These are phyloP conservation scores for Psittacula echo DNA, from an alignment of 2,797 vertebrate species.

Conservation along the genomic window DNA sequence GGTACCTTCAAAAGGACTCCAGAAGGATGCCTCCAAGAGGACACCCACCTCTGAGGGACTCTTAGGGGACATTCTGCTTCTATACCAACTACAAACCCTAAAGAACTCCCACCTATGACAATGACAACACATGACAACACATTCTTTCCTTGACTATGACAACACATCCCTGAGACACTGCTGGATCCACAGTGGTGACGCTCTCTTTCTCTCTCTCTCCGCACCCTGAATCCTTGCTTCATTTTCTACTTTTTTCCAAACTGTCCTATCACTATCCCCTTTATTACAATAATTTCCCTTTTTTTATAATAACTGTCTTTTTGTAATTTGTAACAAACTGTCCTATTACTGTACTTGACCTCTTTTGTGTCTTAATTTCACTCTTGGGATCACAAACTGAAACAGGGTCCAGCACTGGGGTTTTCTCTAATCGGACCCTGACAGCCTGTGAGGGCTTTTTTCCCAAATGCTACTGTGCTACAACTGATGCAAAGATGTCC, in stretches of 20 bases:
- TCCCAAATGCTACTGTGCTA: neutral
- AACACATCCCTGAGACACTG: neutral
- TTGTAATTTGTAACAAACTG: neutral
- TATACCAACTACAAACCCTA: neutral
- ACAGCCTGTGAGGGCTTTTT: neutral
- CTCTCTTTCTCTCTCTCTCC: neutral
- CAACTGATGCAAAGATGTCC: neutral
- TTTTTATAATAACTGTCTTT: neutral
- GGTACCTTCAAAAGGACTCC: neutral
- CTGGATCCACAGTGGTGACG: neutral
- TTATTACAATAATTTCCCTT: neutral
- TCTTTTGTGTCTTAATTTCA: neutral
- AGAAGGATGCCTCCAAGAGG: neutral
- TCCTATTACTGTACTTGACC: neutral
- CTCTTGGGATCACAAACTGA: neutral
- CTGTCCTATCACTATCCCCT: neutral
- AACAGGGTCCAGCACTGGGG: neutral
- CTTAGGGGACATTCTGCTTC: neutral
- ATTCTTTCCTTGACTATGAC: neutral
- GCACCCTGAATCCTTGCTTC: neutral
- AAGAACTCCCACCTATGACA: neutral
- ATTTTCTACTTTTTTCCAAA: neutral
- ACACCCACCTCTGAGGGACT: too few relatives aligned
- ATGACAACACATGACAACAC: neutral
- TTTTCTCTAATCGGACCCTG: neutral